Evolutionary conservation across 2,797 vertebrate genomes (phyloP).

Genomic region (Enteromius thamalakanensis): DNA sequence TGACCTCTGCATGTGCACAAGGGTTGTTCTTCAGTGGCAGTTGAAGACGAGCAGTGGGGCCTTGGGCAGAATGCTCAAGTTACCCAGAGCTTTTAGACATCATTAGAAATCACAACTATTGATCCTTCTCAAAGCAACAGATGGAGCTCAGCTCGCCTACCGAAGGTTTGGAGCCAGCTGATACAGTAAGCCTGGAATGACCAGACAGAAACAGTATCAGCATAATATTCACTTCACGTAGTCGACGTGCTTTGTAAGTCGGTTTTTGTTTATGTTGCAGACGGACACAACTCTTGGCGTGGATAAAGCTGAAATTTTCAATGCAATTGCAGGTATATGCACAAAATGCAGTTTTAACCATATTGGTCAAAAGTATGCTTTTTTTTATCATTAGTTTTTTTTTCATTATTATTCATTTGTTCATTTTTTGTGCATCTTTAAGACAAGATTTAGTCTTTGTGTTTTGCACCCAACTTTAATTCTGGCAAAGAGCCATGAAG

Average conservation of each 20-base stretch:
- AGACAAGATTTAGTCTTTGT: neutral
- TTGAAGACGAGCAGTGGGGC: conserved; percentile 35
- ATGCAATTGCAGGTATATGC: neutral
- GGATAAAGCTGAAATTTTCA: neutral
- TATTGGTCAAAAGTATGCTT: neutral
- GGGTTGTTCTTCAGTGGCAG: conserved; percentile 49
- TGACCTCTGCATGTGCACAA: conserved; percentile 30
- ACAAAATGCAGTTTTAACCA: neutral
- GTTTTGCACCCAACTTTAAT: neutral
- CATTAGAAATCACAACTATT: conserved; percentile 72
- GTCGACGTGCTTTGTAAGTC: neutral
- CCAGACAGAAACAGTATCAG: conserved; percentile 36
- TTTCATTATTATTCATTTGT: neutral
- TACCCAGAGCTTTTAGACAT: conserved; percentile 75
- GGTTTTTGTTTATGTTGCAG: neutral
- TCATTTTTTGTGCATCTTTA: neutral
- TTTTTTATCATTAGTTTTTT: too few relatives aligned
- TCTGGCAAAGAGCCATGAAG: conserved; percentile 5
- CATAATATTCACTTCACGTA: conserved; percentile 2
- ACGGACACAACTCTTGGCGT: neutral
- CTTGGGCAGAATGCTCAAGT: conserved; percentile 65
- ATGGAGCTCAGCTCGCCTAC: conserved; percentile 62
- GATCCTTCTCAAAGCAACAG: conserved; percentile 70
- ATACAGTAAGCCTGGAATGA: conserved; percentile 56
- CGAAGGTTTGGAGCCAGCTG: conserved; percentile 46